Conservation (phyloP, 2,888 invertebrate genomes). For the Stenodera caucasica region DNA sequence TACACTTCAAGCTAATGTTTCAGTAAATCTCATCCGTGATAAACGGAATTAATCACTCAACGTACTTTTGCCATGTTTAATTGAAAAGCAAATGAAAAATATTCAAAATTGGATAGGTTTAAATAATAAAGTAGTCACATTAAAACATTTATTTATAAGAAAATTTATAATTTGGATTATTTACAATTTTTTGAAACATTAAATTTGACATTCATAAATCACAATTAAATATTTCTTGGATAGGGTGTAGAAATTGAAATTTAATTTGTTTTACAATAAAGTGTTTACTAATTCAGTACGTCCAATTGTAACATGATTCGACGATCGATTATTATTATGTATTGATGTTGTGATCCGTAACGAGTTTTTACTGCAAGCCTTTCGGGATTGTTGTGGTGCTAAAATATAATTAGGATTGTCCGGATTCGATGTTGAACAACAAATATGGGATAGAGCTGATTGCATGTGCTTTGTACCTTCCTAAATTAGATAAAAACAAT, state of each 20-base stretch:
- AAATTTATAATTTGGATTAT: background rate
- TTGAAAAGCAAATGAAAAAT: too few species aligned
- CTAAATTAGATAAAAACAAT: slow-evolving; percentile 40
- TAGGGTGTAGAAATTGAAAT: background rate
- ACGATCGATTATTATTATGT: slow-evolving; percentile 19
- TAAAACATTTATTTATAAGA: background rate
- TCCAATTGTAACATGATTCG: slow-evolving; percentile 22
- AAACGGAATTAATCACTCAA: too few species aligned
- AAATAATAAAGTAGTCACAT: background rate
- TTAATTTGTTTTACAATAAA: slow-evolving; percentile 18
- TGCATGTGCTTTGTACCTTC: slow-evolving; percentile 55
- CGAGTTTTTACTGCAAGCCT: slow-evolving; percentile 17
- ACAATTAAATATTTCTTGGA: too few species aligned
- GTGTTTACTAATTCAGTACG: slow-evolving; percentile 23
- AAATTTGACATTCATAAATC: too few species aligned
- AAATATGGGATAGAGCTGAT: slow-evolving; percentile 42
- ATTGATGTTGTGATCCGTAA: slow-evolving; percentile 25
- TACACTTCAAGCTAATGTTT: too few species aligned
- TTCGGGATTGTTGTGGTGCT: slow-evolving; percentile 42
- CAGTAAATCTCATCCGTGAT: too few species aligned
- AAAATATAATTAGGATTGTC: slow-evolving; percentile 41
- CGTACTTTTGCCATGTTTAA: too few species aligned
- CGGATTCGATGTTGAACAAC: slow-evolving; percentile 39
- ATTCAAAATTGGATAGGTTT: too few species aligned
- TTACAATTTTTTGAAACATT: background rate